phyloP scores from a whole-genome alignment of 2,113 vertebrate species.

The Apistogramma diplotaenia region DNA sequence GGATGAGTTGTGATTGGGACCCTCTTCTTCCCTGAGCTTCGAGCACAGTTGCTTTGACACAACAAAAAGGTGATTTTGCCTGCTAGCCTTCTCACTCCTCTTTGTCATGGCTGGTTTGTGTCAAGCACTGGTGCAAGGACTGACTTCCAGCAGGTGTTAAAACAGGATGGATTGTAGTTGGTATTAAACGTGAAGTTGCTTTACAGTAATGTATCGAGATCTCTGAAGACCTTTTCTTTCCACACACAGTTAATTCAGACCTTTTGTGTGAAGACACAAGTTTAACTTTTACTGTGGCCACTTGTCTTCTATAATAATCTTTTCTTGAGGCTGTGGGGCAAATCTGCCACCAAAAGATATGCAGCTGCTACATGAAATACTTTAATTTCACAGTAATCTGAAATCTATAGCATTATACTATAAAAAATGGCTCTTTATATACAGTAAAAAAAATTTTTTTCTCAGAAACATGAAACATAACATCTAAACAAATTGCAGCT shows the following conservation, averaged over 20 bases:
- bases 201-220: not conserved
- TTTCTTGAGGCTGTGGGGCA: not conserved
- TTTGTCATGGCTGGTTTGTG: slow-evolving; percentile 54
- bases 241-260: not conserved
- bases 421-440: not conserved
- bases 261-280: not conserved
- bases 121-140: not conserved
- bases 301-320: not conserved
- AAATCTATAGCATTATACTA: not conserved
- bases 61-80: slow-evolving; percentile 59
- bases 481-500: not conserved
- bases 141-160: slow-evolving; percentile 42
- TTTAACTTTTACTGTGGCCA: not conserved
- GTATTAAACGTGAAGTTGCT: slow-evolving; percentile 14
- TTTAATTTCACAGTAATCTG: not conserved
- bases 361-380: not conserved
- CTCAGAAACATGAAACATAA: not conserved
- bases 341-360: not conserved
- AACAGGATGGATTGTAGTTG: not conserved
- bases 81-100: slow-evolving; percentile 25
- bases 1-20: slow-evolving; percentile 53
- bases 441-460: not conserved
- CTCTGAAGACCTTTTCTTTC: not conserved
- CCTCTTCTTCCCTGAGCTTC: slow-evolving; percentile 37
- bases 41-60: slow-evolving; percentile 45